Percentiles rank a stretch among this genome's conserved stretches.
phyloP scores from a whole-genome alignment of 30 jellyfish, hydroid and myxozoan genomes.

The Clytia hemisphaerica region DNA sequence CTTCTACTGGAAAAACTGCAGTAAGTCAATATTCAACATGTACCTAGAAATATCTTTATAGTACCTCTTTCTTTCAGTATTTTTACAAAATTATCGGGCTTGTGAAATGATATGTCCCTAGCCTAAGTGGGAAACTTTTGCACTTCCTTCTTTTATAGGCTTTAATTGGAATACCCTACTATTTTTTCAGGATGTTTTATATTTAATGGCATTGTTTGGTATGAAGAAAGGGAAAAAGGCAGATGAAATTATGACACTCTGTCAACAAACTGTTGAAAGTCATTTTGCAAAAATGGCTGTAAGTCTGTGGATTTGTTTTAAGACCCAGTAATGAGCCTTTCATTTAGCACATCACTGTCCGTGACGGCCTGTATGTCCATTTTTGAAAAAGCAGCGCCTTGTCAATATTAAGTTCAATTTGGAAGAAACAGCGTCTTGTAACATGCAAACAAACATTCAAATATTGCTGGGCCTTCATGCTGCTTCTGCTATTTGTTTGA shows the following conservation, averaged over 20 bases:
- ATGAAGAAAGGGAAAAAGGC: slow-evolving; percentile 65
- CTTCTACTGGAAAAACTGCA: slow-evolving; percentile 86
- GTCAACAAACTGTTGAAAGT: slow-evolving; percentile 74
- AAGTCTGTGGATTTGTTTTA: slow-evolving; percentile 8
- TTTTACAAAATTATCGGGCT: not conserved
- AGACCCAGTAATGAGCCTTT: too few relatives aligned
- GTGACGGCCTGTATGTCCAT: too few relatives aligned
- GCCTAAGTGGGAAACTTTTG: not conserved
- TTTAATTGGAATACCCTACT: too few relatives aligned
- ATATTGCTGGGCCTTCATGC: not conserved
- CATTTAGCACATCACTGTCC: too few relatives aligned
- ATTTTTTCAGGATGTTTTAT: slow-evolving; percentile 60
- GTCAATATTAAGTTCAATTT: too few relatives aligned
- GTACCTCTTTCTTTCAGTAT: not conserved
- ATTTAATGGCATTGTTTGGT: slow-evolving; percentile 64
- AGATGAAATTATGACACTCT: slow-evolving; percentile 56
- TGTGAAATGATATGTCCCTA: not conserved
- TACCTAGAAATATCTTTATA: not conserved
- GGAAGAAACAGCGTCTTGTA: too few relatives aligned
- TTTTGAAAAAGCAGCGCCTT: too few relatives aligned
- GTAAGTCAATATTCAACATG: slow-evolving; percentile 31
- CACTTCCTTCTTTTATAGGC: not conserved
- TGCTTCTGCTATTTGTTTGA: not conserved
- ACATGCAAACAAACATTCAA: too few relatives aligned
- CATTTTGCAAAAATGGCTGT: slow-evolving; percentile 70